phyloP scores from a whole-genome alignment of 2,113 vertebrate genomes.

The Engystomops pustulosus region DNA sequence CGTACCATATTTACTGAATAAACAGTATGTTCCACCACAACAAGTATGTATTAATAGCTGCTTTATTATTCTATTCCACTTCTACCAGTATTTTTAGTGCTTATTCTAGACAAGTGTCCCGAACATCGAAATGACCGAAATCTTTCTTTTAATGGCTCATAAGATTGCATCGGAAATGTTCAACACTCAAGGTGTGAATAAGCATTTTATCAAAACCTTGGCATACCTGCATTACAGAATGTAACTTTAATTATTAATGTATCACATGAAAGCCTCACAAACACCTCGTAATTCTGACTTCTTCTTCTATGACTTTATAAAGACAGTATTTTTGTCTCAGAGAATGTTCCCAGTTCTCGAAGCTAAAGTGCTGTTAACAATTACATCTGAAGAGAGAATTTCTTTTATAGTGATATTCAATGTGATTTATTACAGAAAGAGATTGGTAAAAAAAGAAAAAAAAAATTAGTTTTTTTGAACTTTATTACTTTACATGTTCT shows the following conservation, averaged over 20 bases:
- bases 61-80: too few species aligned
- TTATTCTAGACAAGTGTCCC: not conserved
- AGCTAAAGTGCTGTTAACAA: conserved; percentile 1
- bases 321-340: not conserved
- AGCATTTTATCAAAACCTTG: not conserved
- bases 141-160: not conserved
- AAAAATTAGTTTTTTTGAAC: not conserved
- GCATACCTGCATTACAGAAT: not conserved
- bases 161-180: not conserved
- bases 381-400: conserved; percentile 24
- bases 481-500: conserved; percentile 38
- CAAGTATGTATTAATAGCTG: too few species aligned
- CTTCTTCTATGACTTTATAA: conserved; percentile 1
- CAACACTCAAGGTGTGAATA: not conserved
- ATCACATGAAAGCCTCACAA: not conserved
- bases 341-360: not conserved
- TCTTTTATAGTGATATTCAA: not conserved
- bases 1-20: too few species aligned
- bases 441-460: conserved; percentile 1
- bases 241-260: not conserved
- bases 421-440: conserved; percentile 38
- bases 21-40: too few species aligned
- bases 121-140: not conserved
- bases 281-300: not conserved
- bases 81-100: too few species aligned